Evolutionary conservation across 2,113 vertebrate genomes (phyloP), one percentile per base, ranked within the genome.

Genomic region (Rhea pennata): DNA sequence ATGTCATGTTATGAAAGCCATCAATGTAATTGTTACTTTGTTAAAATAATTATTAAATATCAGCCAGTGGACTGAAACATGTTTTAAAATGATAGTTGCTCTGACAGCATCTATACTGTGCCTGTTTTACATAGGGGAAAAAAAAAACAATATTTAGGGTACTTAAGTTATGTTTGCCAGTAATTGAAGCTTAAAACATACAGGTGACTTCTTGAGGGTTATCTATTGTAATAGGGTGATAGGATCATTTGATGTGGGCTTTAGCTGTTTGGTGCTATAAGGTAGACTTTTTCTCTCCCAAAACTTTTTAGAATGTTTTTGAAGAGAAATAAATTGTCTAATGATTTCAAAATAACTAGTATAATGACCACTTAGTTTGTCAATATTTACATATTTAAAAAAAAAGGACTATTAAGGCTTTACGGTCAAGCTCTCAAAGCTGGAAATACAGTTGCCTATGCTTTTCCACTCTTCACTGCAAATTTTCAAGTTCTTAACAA

Each of bases 381-480:
- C 87, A 69, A 54, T 82, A 19, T 84, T 91, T 87, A 31, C n/a
- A 29, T 81, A 83, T 77, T 29, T 69, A 84, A 96, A 94, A 50
- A 46, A 39, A 58, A 76, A 87, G 81, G 36, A 7, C 14, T 75
- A 0, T 33, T 82, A 20, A 62, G 21, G 53, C 20, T 88, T 80
- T 22, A 12, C 15, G 66, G 67, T 79, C 53, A 61, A 36, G 21
- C 58, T 36, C 48, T 50, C 61, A 77, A 89, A 86, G 3, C 15
- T 50, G 50, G 69, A 26, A 26, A 50, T 36, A 36, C 15, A 15
- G 33, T 12, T 71, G 46, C 40, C 27, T 67, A 10, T 93, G 39
- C 50, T 90, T 85, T 93, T 86, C 56, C 5, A 0, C 16, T 36
- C 69, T 39, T 31, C 4, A 3, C 23, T 88, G 50, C 50, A 90